phyloP scores from a whole-genome alignment of 2,113 vertebrate species.

The Falco punctatus region DNA sequence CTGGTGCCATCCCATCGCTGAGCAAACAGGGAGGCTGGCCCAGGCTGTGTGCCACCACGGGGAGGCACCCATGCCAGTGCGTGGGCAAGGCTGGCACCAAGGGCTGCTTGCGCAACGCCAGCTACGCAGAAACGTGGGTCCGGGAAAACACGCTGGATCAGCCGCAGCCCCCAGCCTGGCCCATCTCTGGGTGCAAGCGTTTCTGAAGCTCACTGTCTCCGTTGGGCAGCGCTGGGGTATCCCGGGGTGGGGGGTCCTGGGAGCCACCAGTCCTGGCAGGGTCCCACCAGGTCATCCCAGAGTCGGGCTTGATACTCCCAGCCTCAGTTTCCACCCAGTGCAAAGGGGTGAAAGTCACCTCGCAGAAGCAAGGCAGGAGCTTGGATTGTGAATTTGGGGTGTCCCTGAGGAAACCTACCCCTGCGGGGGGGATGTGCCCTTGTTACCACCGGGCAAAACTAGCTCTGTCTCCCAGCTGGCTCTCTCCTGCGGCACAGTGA shows the following conservation, averaged over 20 bases:
- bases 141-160: background rate
- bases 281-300: background rate
- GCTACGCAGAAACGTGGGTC: background rate
- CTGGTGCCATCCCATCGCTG: background rate
- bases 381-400: background rate
- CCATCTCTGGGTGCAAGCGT: background rate
- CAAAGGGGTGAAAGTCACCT: background rate
- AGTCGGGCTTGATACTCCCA: background rate
- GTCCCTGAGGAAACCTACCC: background rate
- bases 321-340: background rate
- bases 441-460: background rate
- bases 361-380: background rate
- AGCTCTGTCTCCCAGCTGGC: background rate
- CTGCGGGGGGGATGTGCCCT: background rate
- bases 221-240: background rate
- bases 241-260: background rate
- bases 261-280: background rate
- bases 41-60: background rate
- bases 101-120: constrained; percentile 32
- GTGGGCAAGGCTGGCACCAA: background rate
- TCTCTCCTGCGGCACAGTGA: background rate
- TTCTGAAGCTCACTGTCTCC: background rate
- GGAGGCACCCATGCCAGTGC: background rate
- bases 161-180: background rate
- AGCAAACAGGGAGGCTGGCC: background rate